Base-by-base conservation (phyloP, 2,113 vertebrate genomes). In the Thamnaconus septentrionalis region DNA sequence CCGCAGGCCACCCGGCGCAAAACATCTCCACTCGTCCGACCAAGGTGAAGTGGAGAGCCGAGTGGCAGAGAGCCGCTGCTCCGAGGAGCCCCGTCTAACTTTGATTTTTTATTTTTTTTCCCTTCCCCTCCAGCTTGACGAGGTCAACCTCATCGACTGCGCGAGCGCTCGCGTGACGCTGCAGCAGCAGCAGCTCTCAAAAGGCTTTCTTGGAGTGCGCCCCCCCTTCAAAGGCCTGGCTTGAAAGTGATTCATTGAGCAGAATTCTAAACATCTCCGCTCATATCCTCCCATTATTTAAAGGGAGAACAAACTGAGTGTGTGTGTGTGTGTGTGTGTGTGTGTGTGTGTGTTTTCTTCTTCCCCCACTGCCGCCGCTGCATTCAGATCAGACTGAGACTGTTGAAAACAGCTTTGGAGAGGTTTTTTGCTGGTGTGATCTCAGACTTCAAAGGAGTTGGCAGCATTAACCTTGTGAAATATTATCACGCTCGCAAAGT, bases 131-230 rank as follows among this genome's bases (percentile, higher is more conserved):
- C 75, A 60, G 79, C 79, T 69, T 12, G 57, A 77, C 49, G 73
- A 73, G 75, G 71, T 87, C 83, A 81, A 80, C 81, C 83, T 64
- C 72, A 90, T 86, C 67, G 90, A 92, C 88, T 66, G 69, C 77
- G 63, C 6, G 66, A 61, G 64, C 59, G 18, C 18, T 31, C 18
- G 70, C 76, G 81, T 86, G 81, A 86, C 74, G 76, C 71, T 55
- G 65, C 53, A 79, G 46, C 46, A 79, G 46, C 46, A 31, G 18
- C 18, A 31, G 18, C 18, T n/a, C 72, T 77, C 40, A 12, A 70
- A 66, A 69, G 69, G 57, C 74, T 52, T 52, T 68, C 76, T 63
- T 43, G 42, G 58, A 65, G 47, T n/a, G 60, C 31, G 40, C 3
- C 42, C 75, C 75, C 78, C 18, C 78, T 85, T 80, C 80, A 87